Evolutionary conservation across 2,888 invertebrate genomes (phyloP), one percentile per base, ranked within the genome.

Genomic region (Megaustenia siamemsis): DNA sequence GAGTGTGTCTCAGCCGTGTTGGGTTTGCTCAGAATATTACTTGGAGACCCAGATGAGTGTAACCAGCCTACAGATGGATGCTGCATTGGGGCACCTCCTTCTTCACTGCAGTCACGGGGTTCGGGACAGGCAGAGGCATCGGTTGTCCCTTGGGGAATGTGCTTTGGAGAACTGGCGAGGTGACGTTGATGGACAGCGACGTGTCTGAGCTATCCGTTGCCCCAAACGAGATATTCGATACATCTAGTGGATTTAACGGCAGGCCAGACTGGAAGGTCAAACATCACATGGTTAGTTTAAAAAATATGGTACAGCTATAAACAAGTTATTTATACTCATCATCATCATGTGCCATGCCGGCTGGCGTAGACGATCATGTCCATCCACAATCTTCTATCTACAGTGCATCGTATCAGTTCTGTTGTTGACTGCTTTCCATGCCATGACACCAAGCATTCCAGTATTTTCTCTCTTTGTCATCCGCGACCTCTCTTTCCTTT

Each of bases 141-240:
- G 49, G 82, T 60, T 76, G 82, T 40, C 83, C 49, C 71, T 75
- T 83, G 3, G 88, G 88, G 75, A 86, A 84, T 82, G 83, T 76
- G 76, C 87, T 86, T 53, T 84, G 82, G 76, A 86, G 86, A 71
- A 89, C 86, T 32, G 90, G 90, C 24, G 89, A 89, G 66, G 88
- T 88, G 73, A 89, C 89, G 24, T 88, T 89, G 82, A 90, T 89
- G 15, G 89, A 89, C 43, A 89, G 89, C 45, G 89, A 89, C 4
- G 86, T 84, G 66, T 86, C 82, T 53, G 75, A 80, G 76, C 43
- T 86, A 84, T 63, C 86, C 77, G 63, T 88, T 85, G 60, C 84
- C 81, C 73, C 83, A 76, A 38, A 82, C 28, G 60, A 79, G 45
- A 73, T 79, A 79, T 45, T 88, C 18, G 49, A 60, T 32, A 10